Evolutionary conservation across 2,797 vertebrate species (phyloP), one percentile per base, ranked within the genome.

Genomic region (Sebastiscus albofasciatus): DNA sequence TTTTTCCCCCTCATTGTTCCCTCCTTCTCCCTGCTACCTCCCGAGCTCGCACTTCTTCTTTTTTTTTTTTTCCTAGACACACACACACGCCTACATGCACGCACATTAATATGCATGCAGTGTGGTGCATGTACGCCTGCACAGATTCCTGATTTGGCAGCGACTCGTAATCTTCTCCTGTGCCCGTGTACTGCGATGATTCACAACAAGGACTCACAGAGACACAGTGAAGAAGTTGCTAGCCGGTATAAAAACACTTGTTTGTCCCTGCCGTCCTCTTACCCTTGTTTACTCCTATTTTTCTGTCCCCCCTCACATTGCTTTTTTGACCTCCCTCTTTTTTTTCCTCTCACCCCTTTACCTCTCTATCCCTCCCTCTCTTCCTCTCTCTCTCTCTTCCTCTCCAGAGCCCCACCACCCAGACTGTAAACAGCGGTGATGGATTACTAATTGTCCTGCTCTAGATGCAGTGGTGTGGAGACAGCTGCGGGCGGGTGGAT

Each of bases 371-470:
- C 64, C 26, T 33, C 59, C 39, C 36, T n/a, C 52, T 67, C 36
- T 36, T 42, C 62, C 65, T 76, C 69, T 69, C 72, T 80, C 75
- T 54, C 69, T 69, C 71, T 80, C 75, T 54, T 72, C 71, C 72
- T 80, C 76, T 55, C 75, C 72, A 46, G 79, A 65, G 65, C 80
- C 20, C 82, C 78, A 83, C 86, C 86, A 81, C 82, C 84, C 88
- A 89, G 91, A 92, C 93, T 91, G 91, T 92, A 93, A 94, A 94
- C 91, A 94, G 87, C 68, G 42, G 84, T 94, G 93, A 95, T 95
- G 92, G 94, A 95, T 94, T 90, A 87, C 93, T 95, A 95, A 95
- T 94, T 93, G 88, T 87, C 84, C 88, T 83, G 85, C 89, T 92
- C 89, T 84, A 84, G 91, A 93, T 93, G 87, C 92, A 92, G 70